Base-by-base conservation (phyloP, 2,888 invertebrate species). In the Mythimna ferrago region DNA sequence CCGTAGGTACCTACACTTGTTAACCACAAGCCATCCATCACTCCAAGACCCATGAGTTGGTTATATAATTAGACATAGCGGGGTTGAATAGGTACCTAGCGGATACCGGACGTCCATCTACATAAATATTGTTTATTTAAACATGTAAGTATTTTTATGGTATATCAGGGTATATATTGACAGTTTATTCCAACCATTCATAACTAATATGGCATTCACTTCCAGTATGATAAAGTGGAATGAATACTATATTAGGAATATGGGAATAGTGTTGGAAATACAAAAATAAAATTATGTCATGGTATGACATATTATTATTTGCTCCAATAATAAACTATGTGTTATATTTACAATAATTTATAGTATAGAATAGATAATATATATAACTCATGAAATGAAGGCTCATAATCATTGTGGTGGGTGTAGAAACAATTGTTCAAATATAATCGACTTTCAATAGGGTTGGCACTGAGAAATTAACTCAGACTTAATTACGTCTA, bases 381-480 rank as follows among this genome's bases (percentile, higher is more conserved):
- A n/a, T 60, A 51, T 72, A 71, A 19, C 53, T 58, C 71, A 38
- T 70, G 48, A 67, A 70, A 71, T 76, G 69, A 65, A 66, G 73
- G 61, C n/a, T 73, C 70, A 60, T 67, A 73, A 76, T 70, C 10
- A 57, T 75, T 64, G 66, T 57, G 57, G 65, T 60, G 41, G 16
- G 26, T 56, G 56, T 71, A 68, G 54, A 67, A 71, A 78, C 84
- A 85, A 61, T 85, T 85, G 84, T 83, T 65, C 44, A 85, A 85
- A 85, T 73, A 85, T 73, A 65, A 77, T 81, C 72, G 76, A 58
- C 57, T 19, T 38, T 10, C 7, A 6, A 2, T 53, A 85, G 84
- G 84, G 84, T 9, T 85, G 73, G 0, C 69, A 35, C 66, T 4
- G 4, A 9, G 4, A 9, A 5, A 32, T 32, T 32, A 32, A 2